Conservation (phyloP, 2,113 vertebrate species). For the Maccullochella peelii region DNA sequence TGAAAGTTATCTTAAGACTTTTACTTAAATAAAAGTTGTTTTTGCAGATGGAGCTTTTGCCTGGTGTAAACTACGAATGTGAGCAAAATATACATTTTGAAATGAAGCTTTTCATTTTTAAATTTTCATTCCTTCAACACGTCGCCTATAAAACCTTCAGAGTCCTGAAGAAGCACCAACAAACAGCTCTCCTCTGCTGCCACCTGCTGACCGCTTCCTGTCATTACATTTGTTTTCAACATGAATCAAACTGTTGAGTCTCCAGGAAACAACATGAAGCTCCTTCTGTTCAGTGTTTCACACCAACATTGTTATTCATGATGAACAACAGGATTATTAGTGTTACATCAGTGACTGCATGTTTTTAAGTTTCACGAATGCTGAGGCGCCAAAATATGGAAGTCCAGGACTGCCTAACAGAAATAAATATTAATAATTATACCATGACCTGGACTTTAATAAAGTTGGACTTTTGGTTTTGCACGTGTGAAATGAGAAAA, state of each 20-base stretch:
- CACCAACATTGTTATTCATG: not conserved
- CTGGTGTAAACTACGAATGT: too few relatives aligned
- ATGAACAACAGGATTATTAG: not conserved
- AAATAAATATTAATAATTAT: too few relatives aligned
- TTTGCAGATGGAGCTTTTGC: too few relatives aligned
- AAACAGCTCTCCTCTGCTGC: conserved; percentile 30
- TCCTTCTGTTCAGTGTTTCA: not conserved
- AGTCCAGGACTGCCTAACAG: not conserved
- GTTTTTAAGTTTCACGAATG: not conserved
- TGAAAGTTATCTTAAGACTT: not conserved
- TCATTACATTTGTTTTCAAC: not conserved
- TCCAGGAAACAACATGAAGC: not conserved
- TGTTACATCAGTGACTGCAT: not conserved
- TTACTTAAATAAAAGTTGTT: not conserved
- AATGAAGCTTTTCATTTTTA: too few relatives aligned
- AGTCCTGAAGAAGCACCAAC: not conserved
- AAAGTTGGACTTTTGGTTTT: too few relatives aligned
- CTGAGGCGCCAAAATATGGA: not conserved
- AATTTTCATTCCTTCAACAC: not conserved
- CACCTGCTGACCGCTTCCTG: not conserved
- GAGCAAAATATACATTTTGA: too few relatives aligned
- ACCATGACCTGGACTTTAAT: too few relatives aligned
- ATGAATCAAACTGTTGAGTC: too few relatives aligned
- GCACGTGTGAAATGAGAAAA: too few relatives aligned
- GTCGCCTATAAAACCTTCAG: not conserved